phyloP scores from a whole-genome alignment of 2,113 vertebrate species.

The Podilymbus podiceps region DNA sequence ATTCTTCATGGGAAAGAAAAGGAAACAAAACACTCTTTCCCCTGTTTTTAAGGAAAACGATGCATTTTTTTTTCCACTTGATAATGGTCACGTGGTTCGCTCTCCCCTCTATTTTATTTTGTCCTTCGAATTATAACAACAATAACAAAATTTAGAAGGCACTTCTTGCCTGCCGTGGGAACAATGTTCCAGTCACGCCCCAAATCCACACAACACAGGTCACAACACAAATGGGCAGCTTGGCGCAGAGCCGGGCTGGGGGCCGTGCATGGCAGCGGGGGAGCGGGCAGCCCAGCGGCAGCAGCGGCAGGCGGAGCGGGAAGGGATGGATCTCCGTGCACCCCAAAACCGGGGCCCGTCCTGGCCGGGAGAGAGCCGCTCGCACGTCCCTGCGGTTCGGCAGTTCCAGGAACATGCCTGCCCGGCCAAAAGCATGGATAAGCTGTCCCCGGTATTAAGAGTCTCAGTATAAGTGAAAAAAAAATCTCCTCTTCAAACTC shows the following conservation, averaged over 20 bases:
- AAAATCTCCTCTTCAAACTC: neutral
- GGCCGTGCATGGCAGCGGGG: rapidly evolving
- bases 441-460: neutral
- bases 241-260: too few species aligned
- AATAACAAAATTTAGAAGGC: neutral
- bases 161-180: neutral
- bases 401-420: neutral
- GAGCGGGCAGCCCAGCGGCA: neutral
- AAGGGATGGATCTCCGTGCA: rapidly evolving
- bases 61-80: neutral
- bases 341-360: neutral
- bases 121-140: neutral
- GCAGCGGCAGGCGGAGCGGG: neutral
- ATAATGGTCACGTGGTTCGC: rapidly evolving
- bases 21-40: neutral
- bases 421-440: neutral
- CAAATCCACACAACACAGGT: rapidly evolving
- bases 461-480: neutral
- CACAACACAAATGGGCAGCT: too few species aligned
- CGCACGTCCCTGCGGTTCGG: rapidly evolving
- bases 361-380: neutral
- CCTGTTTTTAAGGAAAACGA: neutral
- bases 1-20: neutral
- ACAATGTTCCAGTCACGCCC: neutral
- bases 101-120: neutral